Percentiles rank a stretch among this genome's conserved stretches.
Evolutionary conservation across 2,797 vertebrate species (phyloP).

Genomic region (Cryptoprocta ferox): DNA sequence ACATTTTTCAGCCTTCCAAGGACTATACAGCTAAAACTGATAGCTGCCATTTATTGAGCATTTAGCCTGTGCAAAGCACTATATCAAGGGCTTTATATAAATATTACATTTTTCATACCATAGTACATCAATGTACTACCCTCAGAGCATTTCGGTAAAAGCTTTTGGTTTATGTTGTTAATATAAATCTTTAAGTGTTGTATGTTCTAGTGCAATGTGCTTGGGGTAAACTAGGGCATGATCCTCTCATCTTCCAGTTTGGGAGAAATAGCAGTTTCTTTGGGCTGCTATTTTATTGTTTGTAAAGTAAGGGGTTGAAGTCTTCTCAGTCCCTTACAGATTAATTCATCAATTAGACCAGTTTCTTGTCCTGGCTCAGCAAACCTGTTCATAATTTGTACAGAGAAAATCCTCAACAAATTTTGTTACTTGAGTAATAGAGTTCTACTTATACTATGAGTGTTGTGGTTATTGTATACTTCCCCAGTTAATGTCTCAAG

Average conservation of each 20-base stretch:
- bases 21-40: background rate
- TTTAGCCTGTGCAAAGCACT: slow-evolving; percentile 2
- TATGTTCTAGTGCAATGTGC: background rate
- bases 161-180: slow-evolving; percentile 24
- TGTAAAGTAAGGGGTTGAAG: slow-evolving; percentile 28
- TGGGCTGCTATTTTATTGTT: slow-evolving; percentile 10
- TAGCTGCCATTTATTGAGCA: background rate
- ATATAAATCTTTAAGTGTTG: slow-evolving; percentile 1
- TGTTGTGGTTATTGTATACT: background rate
- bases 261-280: slow-evolving; percentile 14
- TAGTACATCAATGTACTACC: background rate
- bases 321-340: slow-evolving; percentile 26
- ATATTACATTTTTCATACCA: slow-evolving; percentile 35
- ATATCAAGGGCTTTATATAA: slow-evolving; percentile 2
- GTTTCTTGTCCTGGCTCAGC: background rate
- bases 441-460: slow-evolving; percentile 33
- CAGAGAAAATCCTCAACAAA: background rate
- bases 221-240: background rate
- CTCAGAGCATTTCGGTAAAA: slow-evolving; percentile 1
- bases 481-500: slow-evolving; percentile 8
- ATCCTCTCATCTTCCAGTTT: background rate
- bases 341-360: slow-evolving; percentile 38
- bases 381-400: slow-evolving; percentile 42
- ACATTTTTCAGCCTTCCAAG: slow-evolving; percentile 3
- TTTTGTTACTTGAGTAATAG: slow-evolving; percentile 39